Evolutionary conservation across 2,113 vertebrate species (phyloP).

Genomic region (Takifugu flavidus): DNA sequence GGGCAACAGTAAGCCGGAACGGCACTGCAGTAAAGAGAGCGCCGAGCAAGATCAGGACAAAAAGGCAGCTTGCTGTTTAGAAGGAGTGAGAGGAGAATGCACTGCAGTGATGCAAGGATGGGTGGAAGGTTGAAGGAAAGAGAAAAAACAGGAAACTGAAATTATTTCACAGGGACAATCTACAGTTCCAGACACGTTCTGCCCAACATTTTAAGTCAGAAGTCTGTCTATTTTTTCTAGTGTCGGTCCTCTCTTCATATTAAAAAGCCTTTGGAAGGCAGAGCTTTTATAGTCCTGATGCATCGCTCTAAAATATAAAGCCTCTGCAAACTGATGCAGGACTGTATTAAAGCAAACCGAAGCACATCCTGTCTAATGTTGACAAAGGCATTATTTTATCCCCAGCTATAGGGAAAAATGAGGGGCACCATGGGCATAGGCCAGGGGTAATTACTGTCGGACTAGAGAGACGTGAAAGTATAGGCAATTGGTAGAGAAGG

Average conservation of each 20-base stretch:
- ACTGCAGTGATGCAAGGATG: neutral
- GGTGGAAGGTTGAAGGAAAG: neutral
- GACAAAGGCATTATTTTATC: slow-evolving; percentile 16
- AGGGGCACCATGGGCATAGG: slow-evolving; percentile 45
- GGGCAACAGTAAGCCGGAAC: slow-evolving; percentile 56
- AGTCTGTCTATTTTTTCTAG: neutral
- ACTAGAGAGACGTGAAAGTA: slow-evolving; percentile 29
- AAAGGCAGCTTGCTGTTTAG: slow-evolving; percentile 26
- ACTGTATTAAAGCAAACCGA: too few relatives aligned
- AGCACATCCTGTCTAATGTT: neutral
- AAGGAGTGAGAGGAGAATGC: slow-evolving; percentile 1
- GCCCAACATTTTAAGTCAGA: neutral
- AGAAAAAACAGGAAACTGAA: neutral
- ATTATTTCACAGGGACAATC: neutral
- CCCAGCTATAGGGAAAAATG: slow-evolving; percentile 50
- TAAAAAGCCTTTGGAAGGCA: too few relatives aligned
- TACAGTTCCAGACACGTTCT: neutral
- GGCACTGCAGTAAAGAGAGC: slow-evolving; percentile 50
- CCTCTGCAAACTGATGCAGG: too few relatives aligned
- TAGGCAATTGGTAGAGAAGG: slow-evolving; percentile 50
- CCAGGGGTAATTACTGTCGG: slow-evolving; percentile 40
- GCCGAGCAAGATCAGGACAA: slow-evolving; percentile 39
- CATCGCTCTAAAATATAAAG: too few relatives aligned
- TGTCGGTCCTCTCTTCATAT: neutral
- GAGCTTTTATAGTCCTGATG: neutral